These are phyloP conservation scores for Uloborus diversus DNA, from an alignment of 1,140 invertebrate genomes.

Conservation along the genomic window DNA sequence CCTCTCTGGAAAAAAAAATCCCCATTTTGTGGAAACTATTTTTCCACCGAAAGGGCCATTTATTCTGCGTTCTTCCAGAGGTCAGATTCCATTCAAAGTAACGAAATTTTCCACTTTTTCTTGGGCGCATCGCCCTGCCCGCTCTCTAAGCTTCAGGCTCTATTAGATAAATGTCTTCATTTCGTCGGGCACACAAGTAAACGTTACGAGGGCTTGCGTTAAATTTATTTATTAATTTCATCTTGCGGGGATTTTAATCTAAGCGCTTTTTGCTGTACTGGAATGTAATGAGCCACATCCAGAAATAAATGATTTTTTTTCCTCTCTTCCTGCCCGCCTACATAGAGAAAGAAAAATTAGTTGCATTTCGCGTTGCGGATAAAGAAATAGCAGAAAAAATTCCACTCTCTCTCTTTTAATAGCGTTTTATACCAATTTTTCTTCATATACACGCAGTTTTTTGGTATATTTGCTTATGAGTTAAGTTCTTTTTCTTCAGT, in stretches of 20 bases:
- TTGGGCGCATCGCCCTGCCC: too few species aligned
- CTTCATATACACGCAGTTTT: conserved; percentile 33
- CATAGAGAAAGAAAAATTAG: conserved; percentile 43
- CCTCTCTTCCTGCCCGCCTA: conserved; percentile 2
- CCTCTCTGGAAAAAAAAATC: too few species aligned
- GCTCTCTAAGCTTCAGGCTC: neutral
- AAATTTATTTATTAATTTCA: conserved; percentile 57
- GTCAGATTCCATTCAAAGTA: too few species aligned
- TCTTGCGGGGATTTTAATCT: conserved; percentile 50
- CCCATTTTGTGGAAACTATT: too few species aligned
- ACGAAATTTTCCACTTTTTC: too few species aligned
- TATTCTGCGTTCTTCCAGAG: too few species aligned
- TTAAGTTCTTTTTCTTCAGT: conserved; percentile 41
- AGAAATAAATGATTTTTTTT: conserved; percentile 53
- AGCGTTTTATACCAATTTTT: conserved; percentile 54
- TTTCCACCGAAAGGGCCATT: too few species aligned
- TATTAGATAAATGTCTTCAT: conserved; percentile 52
- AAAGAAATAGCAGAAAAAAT: conserved; percentile 8
- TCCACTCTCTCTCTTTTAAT: conserved; percentile 17
- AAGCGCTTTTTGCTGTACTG: conserved; percentile 9
- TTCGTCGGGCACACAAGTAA: neutral
- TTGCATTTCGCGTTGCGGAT: conserved; percentile 30
- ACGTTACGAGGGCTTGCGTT: conserved; percentile 30
- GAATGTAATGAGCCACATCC: conserved; percentile 49
- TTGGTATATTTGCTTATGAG: conserved; percentile 49